A percentile compares a stretch with the other conserved stretches of the same genome.
phyloP scores from a whole-genome alignment of 2,113 vertebrate species.

The Patagioenas fasciata region DNA sequence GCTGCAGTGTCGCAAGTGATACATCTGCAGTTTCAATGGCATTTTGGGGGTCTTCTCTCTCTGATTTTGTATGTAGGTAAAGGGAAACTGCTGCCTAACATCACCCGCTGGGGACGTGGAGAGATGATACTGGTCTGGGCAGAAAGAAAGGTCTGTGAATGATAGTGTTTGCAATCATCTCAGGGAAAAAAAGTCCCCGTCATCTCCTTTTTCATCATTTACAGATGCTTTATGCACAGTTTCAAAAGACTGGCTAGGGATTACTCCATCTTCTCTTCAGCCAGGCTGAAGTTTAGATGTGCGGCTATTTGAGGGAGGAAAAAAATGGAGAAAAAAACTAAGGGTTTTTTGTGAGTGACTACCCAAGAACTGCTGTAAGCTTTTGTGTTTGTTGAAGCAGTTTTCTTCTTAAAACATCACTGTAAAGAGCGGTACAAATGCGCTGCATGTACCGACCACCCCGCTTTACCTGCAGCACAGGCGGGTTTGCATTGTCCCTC shows the following conservation, averaged over 20 bases:
- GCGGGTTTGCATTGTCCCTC: neutral
- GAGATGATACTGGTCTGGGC: neutral
- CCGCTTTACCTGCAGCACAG: fast-evolving
- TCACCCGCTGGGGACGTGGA: neutral
- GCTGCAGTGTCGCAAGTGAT: neutral
- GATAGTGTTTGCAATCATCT: neutral
- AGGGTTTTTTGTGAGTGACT: neutral
- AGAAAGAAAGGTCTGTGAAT: neutral
- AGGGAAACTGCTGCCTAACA: neutral
- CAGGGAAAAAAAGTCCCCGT: slow-evolving; percentile 8
- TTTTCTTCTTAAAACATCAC: neutral
- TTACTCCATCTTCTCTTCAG: slow-evolving; percentile 46
- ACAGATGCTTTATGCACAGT: slow-evolving; percentile 2
- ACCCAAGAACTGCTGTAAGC: neutral
- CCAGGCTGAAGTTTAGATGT: slow-evolving; percentile 8
- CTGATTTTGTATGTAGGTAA: neutral
- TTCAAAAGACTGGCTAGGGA: slow-evolving; percentile 54
- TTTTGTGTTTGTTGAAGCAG: neutral
- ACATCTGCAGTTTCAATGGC: neutral
- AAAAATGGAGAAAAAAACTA: neutral
- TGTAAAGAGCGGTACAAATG: neutral
- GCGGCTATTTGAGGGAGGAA: neutral
- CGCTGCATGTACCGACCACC: neutral
- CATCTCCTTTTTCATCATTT: slow-evolving; percentile 58
- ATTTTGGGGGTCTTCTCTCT: neutral